Evolutionary conservation across 2,888 invertebrate species (phyloP), one percentile per base, ranked within the genome.

Genomic region (Agrotis ipsilon): DNA sequence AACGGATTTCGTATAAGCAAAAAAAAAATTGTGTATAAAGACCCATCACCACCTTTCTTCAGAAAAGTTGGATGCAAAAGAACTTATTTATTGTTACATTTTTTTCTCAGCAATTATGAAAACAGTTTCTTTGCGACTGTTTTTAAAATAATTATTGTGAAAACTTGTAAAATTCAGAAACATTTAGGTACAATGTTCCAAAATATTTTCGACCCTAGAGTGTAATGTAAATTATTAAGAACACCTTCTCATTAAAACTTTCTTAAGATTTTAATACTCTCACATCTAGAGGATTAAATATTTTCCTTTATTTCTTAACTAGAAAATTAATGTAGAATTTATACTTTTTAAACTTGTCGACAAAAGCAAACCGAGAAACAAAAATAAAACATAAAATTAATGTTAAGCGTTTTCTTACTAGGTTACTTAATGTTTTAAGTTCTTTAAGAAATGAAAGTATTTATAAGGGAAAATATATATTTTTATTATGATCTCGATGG

Each of bases 351-450:
- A 9, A 32, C 39, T 67, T 60, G 57, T 75, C 57, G 39, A 21
- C 43, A 49, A 11, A 49, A 58, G 32, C 16, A 51, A 59, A 52
- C 43, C n/a, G 11, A 14, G 49, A 45, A 27, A 48, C 14, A 51
- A 58, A 69, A 80, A 66, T 19, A 57, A n/a, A 55, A 80, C 57
- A 75, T 55, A 60, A 48, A 69, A 55, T 9, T 21, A 11, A 60
- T 43, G 6, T 32, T 0, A 43, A 64, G n/a, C n/a, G 24, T 39
- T 39, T 39, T 39, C 32, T 27, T 27, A 27, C 27, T 5, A 3
- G 0, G 27, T 66, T 24, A 51, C 13, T 54, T 14, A 55, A 46
- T 60, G 46, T 59, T 58, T 18, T 27, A 58, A 59, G 27, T 62
- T 21, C 45, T 39, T 13, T 27, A 63, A 51, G 54, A 54, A 16